Base-by-base conservation (phyloP, 2,797 vertebrate genomes). In the Synaphobranchus kaupii region DNA sequence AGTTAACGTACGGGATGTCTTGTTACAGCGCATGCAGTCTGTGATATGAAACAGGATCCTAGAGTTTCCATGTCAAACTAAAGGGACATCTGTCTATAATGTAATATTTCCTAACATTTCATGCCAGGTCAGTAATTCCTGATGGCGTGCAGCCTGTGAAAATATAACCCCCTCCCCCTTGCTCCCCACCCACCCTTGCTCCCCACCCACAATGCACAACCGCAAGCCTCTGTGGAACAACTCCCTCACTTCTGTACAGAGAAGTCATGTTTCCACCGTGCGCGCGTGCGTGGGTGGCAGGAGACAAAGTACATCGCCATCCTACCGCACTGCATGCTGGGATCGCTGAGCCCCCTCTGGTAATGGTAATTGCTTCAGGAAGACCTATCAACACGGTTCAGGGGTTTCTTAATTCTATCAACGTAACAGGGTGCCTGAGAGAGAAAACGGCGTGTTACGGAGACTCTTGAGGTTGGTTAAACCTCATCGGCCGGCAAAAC, bases 81-180 rank as follows among this genome's bases (percentile, higher is more conserved):
- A 95, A n/a, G 91, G 92, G 94, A 93, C 93, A 96, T 95, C 94
- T 96, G 95, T 95, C 95, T 95, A 92, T 95, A 96, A 95, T 96
- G 95, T 96, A 96, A 96, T 89, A 92, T 96, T 96, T 96, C 95
- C 94, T 95, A 91, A 93, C 91, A 94, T 94, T 95, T 95, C 94
- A 95, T 91, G 93, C 91, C 93, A 93, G 94, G 92, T 94, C 93
- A 90, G 93, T 94, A 94, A 96, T 95, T 95, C 93, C 93, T 93
- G 91, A 94, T 94, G 94, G 92, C 94, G 93, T 92, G 89, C 90
- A 94, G 91, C 93, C 92, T 95, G 91, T 91, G 93, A 95, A 96
- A 96, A 96, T 93, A 95, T 90, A 94, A 91, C 58, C 91, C 89
- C 89, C 89, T 89, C 92, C 92, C 93, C 92, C 63, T 90, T 60